phyloP scores from a whole-genome alignment of 2,888 invertebrate genomes.

The Chaetogeoica ovagalla region DNA sequence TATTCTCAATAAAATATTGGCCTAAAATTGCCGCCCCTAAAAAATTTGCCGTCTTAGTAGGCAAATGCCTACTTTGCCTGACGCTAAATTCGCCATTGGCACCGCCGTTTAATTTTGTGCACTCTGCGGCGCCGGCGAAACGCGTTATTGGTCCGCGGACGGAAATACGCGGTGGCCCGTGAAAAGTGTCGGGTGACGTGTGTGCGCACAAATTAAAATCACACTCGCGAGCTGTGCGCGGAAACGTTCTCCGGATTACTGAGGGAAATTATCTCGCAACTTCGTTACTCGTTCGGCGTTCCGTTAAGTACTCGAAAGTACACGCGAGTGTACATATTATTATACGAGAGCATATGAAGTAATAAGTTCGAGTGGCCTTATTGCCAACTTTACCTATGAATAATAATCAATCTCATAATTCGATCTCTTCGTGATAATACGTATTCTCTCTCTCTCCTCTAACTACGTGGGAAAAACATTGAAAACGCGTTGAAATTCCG shows the following conservation, averaged over 20 bases:
- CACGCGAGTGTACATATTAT: not conserved
- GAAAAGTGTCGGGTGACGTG: no score
- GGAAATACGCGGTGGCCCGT: not conserved
- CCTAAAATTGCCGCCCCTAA: no score
- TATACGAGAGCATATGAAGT: not conserved
- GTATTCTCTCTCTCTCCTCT: no score
- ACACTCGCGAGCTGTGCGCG: not conserved
- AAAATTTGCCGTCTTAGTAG: no score
- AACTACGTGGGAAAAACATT: no score
- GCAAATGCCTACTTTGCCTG: no score
- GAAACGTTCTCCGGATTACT: conserved; percentile 15
- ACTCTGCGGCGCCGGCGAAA: no score
- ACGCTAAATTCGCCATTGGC: no score
- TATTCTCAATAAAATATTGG: no score
- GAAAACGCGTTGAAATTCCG: no score
- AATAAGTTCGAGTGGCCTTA: not conserved
- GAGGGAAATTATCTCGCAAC: conserved; percentile 29
- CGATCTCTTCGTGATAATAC: not conserved
- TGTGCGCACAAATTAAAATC: not conserved
- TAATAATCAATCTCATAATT: conserved; percentile 2
- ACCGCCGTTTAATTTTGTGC: no score
- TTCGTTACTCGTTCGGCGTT: conserved; percentile 21
- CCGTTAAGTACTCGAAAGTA: conserved; percentile 17
- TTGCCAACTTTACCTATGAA: conserved; percentile 24
- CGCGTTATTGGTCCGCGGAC: no score